phyloP scores from a whole-genome alignment of 2,113 vertebrate species.

The Oryzias melastigma region DNA sequence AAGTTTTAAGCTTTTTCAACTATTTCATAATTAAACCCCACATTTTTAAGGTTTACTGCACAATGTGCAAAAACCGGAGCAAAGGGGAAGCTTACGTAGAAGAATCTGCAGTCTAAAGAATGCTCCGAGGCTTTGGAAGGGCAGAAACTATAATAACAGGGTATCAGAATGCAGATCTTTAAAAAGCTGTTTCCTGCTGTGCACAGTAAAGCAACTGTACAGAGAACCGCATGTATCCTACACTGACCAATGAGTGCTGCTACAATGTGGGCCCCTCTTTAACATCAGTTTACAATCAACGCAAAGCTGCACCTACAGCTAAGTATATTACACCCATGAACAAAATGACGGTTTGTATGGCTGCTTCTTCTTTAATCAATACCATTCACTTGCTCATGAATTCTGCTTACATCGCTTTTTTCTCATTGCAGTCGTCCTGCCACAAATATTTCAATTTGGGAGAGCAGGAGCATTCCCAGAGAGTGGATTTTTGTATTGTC shows the following conservation, averaged over 20 bases:
- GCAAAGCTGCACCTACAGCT: conserved; percentile 9
- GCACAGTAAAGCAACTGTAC: conserved; percentile 24
- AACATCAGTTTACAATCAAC: conserved; percentile 33
- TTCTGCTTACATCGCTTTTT: conserved; percentile 70
- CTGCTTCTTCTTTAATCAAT: conserved; percentile 65
- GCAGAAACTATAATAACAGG: conserved; percentile 72
- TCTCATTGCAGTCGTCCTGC: conserved; percentile 58
- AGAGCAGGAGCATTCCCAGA: conserved; percentile 76
- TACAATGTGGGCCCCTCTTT: conserved; percentile 7
- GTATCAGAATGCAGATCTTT: conserved; percentile 80
- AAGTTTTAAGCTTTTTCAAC: conserved; percentile 5
- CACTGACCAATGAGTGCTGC: not conserved
- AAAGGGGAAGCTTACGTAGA: conserved; percentile 48
- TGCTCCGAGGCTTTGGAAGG: conserved; percentile 71
- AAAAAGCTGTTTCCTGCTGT: conserved; percentile 79
- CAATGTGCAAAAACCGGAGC: conserved; percentile 25
- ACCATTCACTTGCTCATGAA: conserved; percentile 68
- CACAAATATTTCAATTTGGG: conserved; percentile 65
- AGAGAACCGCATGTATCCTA: conserved; percentile 18
- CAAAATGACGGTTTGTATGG: conserved; percentile 37
- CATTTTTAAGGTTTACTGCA: conserved; percentile 9
- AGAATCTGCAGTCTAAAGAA: conserved; percentile 65
- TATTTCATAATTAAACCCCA: not conserved
- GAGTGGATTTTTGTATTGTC: conserved; percentile 75
- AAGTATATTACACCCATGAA: conserved; percentile 33